Evolutionary conservation across 2,113 vertebrate genomes (phyloP).

Genomic region (Puma concolor): DNA sequence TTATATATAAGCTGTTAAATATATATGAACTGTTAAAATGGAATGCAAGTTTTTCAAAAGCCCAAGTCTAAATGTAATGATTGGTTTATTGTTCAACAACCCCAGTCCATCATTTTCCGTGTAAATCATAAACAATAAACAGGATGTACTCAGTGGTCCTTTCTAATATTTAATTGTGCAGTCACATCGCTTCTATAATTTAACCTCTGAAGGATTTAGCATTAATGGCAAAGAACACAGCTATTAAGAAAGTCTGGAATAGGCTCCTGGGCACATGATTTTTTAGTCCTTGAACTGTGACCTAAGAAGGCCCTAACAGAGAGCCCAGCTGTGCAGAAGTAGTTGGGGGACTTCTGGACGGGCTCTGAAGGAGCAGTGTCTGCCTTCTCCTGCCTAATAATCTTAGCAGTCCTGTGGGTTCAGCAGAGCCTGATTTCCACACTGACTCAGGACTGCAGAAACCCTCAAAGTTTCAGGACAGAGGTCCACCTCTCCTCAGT

Average conservation of each 20-base stretch:
- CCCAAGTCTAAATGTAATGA: slow-evolving; percentile 78
- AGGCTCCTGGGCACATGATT: neutral
- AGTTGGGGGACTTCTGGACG: neutral
- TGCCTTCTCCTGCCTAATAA: neutral
- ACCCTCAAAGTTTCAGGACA: neutral
- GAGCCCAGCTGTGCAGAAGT: neutral
- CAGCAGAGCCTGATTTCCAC: neutral
- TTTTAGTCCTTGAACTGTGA: neutral
- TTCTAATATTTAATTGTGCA: slow-evolving; percentile 77
- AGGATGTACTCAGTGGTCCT: slow-evolving; percentile 78
- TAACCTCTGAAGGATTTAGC: neutral
- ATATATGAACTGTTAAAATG: slow-evolving; percentile 76
- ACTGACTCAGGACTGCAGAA: neutral
- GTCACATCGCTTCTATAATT: slow-evolving; percentile 14
- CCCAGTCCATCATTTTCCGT: slow-evolving; percentile 63
- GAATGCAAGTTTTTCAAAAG: slow-evolving; percentile 79
- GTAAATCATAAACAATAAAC: slow-evolving; percentile 82
- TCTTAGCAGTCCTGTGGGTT: neutral
- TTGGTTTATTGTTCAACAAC: slow-evolving; percentile 78
- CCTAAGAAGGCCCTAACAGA: neutral
- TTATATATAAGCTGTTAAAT: slow-evolving; percentile 80
- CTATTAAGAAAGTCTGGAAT: neutral
- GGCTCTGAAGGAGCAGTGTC: neutral
- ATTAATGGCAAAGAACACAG: neutral
- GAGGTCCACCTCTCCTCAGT: neutral